A percentile compares a stretch with the other conserved stretches of the same genome.
Conservation (phyloP, 2,113 vertebrate genomes). For the Xenus cinereus region DNA sequence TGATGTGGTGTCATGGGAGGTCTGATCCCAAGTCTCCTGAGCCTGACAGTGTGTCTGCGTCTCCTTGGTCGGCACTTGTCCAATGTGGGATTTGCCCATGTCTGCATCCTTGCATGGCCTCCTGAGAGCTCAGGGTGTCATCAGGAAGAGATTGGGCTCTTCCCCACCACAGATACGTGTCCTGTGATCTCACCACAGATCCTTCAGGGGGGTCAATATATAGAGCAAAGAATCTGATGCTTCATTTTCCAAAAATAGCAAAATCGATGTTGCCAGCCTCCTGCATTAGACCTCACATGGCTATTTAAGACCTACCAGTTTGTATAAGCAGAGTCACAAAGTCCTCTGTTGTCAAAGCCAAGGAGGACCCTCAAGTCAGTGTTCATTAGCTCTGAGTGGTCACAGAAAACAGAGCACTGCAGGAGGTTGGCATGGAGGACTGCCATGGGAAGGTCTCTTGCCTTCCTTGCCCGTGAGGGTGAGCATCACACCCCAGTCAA, state of each 20-base stretch:
- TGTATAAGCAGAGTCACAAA: not conserved
- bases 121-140: accelerated
- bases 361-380: not conserved
- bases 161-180: not conserved
- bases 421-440: not conserved
- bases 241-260: not conserved
- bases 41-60: not conserved
- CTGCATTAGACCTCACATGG: not conserved
- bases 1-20: not conserved
- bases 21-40: not conserved
- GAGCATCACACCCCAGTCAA: not conserved
- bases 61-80: not conserved
- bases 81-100: not conserved
- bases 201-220: not conserved
- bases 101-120: not conserved
- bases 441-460: not conserved
- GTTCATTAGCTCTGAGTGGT: not conserved
- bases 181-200: not conserved
- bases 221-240: not conserved
- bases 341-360: not conserved
- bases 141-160: not conserved
- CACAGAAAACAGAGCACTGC: not conserved
- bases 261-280: not conserved
- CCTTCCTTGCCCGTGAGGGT: not conserved
- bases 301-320: not conserved